These are phyloP conservation scores for Drosophila anceps DNA, from an alignment of 2,888 invertebrate genomes.

Conservation along the genomic window DNA sequence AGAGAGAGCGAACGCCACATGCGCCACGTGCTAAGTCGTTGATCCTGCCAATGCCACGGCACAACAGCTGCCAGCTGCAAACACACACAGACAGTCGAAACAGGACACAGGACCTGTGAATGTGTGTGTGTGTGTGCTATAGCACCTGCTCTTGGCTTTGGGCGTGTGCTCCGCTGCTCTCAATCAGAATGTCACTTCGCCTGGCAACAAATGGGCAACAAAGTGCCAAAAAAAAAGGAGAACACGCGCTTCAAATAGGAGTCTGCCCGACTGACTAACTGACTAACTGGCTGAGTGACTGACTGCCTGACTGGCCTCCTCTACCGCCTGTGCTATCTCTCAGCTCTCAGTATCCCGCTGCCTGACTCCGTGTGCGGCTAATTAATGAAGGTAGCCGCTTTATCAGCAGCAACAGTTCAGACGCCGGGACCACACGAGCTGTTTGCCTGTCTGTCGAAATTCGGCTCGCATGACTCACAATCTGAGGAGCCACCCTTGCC, in stretches of 20 bases:
- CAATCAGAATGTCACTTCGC: conserved; percentile 73
- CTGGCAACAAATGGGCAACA: conserved; percentile 67
- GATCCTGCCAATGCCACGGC: conserved; percentile 68
- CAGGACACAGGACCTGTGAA: conserved; percentile 42
- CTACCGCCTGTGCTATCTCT: background rate
- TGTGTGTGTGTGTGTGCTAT: background rate
- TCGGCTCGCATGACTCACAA: conserved; percentile 48
- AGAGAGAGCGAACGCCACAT: conserved; percentile 62
- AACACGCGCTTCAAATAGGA: conserved; percentile 14
- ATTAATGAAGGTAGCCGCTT: conserved; percentile 76
- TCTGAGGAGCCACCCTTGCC: conserved; percentile 41
- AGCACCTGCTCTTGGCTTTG: conserved; percentile 56
- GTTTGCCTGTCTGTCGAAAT: conserved; percentile 8
- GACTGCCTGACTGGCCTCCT: background rate
- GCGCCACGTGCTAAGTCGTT: conserved; percentile 80
- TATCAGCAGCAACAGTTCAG: conserved; percentile 50
- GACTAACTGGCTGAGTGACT: background rate
- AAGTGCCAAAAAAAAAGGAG: conserved; percentile 44
- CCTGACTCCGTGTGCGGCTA: conserved; percentile 59
- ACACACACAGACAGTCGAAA: conserved; percentile 1
- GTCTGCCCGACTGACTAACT: conserved; percentile 1
- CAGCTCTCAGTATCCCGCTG: background rate
- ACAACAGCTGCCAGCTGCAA: conserved; percentile 59
- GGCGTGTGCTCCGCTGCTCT: conserved; percentile 53
- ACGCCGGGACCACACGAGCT: conserved; percentile 66